A percentile compares a stretch with the other conserved stretches of the same genome.
Conservation (phyloP, 2,888 invertebrate species). For the Leucophenga maculata region DNA sequence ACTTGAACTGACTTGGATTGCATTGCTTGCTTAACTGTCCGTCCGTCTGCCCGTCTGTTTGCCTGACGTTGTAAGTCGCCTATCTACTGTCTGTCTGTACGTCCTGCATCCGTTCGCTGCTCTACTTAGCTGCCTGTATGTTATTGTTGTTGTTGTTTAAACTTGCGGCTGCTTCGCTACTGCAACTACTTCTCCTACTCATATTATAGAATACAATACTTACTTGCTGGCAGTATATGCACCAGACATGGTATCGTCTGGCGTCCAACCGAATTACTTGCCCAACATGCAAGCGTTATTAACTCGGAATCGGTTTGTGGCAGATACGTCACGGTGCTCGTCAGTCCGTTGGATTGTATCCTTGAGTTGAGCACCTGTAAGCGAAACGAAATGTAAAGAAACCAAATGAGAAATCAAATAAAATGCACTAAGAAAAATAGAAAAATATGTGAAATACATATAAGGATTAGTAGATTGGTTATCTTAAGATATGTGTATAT, state of each 20-base stretch:
- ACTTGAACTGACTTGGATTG: no score
- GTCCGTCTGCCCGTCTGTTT: no score
- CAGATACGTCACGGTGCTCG: constrained; percentile 77
- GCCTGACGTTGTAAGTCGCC: no score
- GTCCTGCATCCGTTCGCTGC: background rate
- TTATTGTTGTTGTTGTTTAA: background rate
- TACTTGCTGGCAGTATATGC: constrained; percentile 86
- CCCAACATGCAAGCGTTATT: constrained; percentile 91
- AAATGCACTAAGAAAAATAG: constrained; percentile 4
- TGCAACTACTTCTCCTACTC: constrained; percentile 29
- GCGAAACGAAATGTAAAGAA: constrained; percentile 14
- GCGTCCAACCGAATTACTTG: constrained; percentile 86
- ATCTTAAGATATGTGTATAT: no score
- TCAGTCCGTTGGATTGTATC: constrained; percentile 74
- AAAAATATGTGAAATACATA: constrained; percentile 19
- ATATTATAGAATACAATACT: constrained; percentile 62
- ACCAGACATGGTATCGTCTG: constrained; percentile 87
- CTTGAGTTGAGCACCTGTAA: constrained; percentile 73
- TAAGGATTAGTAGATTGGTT: constrained; percentile 22
- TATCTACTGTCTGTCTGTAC: no score
- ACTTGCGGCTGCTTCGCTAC: background rate
- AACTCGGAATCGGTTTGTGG: constrained; percentile 78
- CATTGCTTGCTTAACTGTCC: no score
- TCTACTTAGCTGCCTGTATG: constrained; percentile 24
- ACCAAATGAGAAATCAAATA: constrained; percentile 14